Base-by-base conservation (phyloP, 2,888 invertebrate species). In the Eustalomyia histrio region DNA sequence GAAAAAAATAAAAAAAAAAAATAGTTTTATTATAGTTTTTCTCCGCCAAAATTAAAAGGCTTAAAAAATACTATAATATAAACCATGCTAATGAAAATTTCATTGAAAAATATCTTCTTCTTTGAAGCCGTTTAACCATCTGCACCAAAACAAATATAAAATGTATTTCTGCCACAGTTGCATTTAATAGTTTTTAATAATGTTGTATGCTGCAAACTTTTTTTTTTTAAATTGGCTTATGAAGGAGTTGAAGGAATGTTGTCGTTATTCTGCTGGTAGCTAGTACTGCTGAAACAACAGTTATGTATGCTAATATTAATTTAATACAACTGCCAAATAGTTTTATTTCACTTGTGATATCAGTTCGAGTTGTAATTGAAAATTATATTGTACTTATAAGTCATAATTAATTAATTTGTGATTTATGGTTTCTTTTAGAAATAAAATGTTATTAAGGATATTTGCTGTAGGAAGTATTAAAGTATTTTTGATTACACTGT, bases 21-120 rank as follows among this genome's bases (percentile, higher is more conserved):
- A 29, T 18, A 67, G 18, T 76, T 75, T 35, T 57, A 29, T 35
- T 63, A 69, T 69, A 69, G 57, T 63, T 68, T 76, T 47, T 35
- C 55, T 14, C 9, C n/a, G 24, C 14, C 3, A 63, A 17, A 60
- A 60, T 10, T 8, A 33, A 29, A 29, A 29, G 8, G 4, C 24
- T 5, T 6, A 57, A 47, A 43, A 61, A 61, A 21, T 65, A 52
- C 29, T 58, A 50, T 55, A 43, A 73, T 69, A 80, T 58, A n/a
- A n/a, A n/a, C n/a, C n/a, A 80, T 69, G 29, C 73, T 57, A 81
- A 81, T 81, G 78, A 81, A 78, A 80, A 69, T 76, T 80, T 80
- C 53, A 81, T 81, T 81, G 78, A 81, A 78, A 80, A 69, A 73
- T 80, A 76, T 47, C 78, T 81, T 57, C 33, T 16, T 18, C 29